phyloP scores from a whole-genome alignment of 2,888 invertebrate species.

The Drosophila macrothrix region DNA sequence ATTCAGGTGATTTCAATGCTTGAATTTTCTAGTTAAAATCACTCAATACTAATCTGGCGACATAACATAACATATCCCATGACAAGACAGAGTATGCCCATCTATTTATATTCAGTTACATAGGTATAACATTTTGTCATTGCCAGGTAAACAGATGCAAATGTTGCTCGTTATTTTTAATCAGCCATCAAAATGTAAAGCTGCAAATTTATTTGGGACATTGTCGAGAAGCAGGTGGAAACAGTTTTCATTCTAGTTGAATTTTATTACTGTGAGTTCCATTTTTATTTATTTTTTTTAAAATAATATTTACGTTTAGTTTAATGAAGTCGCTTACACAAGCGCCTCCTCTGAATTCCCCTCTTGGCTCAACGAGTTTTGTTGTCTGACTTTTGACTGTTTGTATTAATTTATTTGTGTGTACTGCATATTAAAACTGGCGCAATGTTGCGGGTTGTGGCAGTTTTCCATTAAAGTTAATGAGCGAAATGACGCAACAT shows the following conservation, averaged over 20 bases:
- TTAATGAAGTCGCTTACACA: conserved; percentile 64
- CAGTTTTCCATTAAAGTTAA: conserved; percentile 51
- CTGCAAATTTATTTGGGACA: conserved; percentile 35
- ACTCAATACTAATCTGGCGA: neutral
- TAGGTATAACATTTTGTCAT: conserved; percentile 19
- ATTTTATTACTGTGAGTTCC: conserved; percentile 39
- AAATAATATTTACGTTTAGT: conserved; percentile 57
- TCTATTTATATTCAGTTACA: neutral
- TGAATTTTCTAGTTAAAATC: neutral
- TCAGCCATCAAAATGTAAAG: conserved; percentile 69
- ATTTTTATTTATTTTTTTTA: conserved; percentile 8
- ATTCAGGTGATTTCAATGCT: neutral
- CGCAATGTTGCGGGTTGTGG: conserved; percentile 7
- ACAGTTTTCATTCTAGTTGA: conserved; percentile 27
- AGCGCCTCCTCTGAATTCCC: no score
- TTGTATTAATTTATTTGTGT: conserved; percentile 31
- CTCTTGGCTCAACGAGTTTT: neutral
- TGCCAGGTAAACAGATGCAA: conserved; percentile 59
- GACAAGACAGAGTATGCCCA: neutral
- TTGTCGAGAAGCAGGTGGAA: conserved; percentile 9
- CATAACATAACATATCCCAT: neutral
- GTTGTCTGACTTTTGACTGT: conserved; percentile 30
- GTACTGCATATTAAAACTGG: conserved; percentile 31
- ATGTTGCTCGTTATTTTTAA: conserved; percentile 68
- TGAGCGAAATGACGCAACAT: conserved; percentile 42